phyloP scores from a whole-genome alignment of 2,888 invertebrate genomes.

The Lacanobia wlatinum region DNA sequence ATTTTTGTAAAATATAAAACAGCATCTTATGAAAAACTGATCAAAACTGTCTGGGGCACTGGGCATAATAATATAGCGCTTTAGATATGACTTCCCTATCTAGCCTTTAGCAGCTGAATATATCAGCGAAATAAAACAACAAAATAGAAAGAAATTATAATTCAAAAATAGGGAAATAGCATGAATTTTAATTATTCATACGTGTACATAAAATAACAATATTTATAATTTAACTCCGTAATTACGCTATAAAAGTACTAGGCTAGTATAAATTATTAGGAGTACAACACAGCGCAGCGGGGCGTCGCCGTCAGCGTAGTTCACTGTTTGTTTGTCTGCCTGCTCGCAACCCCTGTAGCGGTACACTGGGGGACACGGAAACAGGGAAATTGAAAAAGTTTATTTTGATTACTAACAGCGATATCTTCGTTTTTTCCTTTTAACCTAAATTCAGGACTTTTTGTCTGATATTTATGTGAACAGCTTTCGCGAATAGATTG shows the following conservation, averaged over 20 bases:
- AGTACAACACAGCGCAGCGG: constrained; percentile 43
- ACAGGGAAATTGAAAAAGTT: constrained; percentile 29
- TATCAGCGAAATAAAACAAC: constrained; percentile 11
- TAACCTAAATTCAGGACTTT: neutral
- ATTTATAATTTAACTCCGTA: constrained; percentile 36
- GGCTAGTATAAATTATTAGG: constrained; percentile 51
- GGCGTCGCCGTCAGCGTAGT: constrained; percentile 36
- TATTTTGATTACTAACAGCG: constrained; percentile 5
- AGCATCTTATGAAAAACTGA: neutral
- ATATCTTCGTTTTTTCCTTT: constrained; percentile 9
- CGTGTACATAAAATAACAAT: constrained; percentile 22
- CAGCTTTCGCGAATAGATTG: neutral
- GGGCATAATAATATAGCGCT: too few relatives aligned
- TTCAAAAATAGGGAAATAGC: neutral
- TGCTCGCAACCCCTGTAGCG: constrained; percentile 46
- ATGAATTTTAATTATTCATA: constrained; percentile 24
- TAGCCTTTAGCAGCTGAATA: too few relatives aligned
- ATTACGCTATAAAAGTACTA: constrained; percentile 45
- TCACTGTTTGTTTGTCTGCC: constrained; percentile 60
- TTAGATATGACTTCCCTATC: too few relatives aligned
- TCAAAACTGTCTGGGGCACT: neutral
- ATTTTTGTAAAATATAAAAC: neutral
- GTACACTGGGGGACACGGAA: constrained; percentile 40
- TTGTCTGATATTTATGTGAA: neutral
- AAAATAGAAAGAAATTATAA: constrained; percentile 24